These are phyloP conservation scores for Hydrophis major DNA, from an alignment of 2,797 vertebrate genomes.

Conservation along the genomic window DNA sequence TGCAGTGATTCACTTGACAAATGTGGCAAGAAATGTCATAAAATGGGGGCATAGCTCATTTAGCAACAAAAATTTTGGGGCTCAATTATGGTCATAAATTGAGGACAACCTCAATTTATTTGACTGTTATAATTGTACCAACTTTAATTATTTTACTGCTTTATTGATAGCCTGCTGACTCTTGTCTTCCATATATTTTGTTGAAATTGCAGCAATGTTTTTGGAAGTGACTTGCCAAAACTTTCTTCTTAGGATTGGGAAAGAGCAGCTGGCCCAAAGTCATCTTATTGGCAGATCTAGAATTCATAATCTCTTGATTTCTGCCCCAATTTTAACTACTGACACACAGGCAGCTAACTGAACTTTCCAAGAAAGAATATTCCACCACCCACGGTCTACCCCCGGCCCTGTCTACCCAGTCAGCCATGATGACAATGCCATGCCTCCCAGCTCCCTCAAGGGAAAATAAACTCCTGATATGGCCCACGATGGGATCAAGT, in stretches of 20 bases:
- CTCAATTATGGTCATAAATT: too few relatives aligned
- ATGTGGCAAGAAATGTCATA: too few relatives aligned
- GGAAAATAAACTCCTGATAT: too few relatives aligned
- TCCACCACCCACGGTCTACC: not conserved
- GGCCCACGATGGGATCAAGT: too few relatives aligned
- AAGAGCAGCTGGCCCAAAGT: not conserved
- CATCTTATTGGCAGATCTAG: not conserved
- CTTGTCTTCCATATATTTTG: not conserved
- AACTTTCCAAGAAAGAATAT: not conserved
- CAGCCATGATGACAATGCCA: too few relatives aligned
- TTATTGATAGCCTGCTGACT: not conserved
- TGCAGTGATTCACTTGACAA: too few relatives aligned
- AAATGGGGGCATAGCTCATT: too few relatives aligned
- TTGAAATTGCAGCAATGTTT: not conserved
- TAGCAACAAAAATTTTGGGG: too few relatives aligned
- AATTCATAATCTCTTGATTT: not conserved
- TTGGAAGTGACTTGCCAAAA: not conserved
- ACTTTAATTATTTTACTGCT: not conserved
- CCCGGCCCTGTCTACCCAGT: too few relatives aligned
- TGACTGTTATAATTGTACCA: not conserved
- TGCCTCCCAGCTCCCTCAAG: too few relatives aligned
- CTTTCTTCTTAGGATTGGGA: not conserved
- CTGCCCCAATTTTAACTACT: not conserved
- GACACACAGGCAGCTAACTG: not conserved
- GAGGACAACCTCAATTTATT: not conserved